A percentile compares a stretch with the other conserved stretches of the same genome.
Conservation (phyloP, 1,140 invertebrate species). For the Triops longicaudatus region DNA sequence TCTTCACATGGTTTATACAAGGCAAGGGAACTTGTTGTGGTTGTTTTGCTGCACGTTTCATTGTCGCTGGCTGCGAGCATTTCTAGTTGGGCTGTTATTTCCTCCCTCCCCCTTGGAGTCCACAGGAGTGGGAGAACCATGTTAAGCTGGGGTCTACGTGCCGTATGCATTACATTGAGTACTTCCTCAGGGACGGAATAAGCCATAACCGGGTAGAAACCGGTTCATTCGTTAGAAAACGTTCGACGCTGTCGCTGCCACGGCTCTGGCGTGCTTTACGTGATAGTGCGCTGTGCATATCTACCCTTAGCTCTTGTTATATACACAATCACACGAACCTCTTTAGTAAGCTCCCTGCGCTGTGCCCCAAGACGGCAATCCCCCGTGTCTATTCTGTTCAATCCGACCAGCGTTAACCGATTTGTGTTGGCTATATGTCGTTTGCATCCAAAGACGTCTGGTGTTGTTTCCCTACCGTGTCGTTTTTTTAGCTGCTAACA, state of each 20-base stretch:
- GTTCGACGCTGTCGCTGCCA: not conserved
- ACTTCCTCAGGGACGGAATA: conserved; percentile 3
- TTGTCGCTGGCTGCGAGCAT: no score
- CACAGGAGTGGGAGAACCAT: not conserved
- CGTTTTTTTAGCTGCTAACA: not conserved
- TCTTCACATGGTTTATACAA: no score
- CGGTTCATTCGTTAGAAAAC: not conserved
- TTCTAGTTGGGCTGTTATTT: not conserved
- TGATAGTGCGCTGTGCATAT: not conserved
- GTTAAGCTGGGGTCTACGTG: not conserved
- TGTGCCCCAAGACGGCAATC: not conserved
- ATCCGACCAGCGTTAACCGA: not conserved
- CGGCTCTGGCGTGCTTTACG: not conserved
- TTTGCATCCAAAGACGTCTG: not conserved
- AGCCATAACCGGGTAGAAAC: conserved; percentile 5
- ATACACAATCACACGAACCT: not conserved
- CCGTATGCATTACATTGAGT: not conserved
- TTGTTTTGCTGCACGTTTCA: no score
- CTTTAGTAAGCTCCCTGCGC: not conserved
- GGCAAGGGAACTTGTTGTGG: no score
- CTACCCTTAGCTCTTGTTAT: not conserved
- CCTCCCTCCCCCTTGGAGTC: not conserved
- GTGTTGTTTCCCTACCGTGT: not conserved
- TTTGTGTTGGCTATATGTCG: not conserved
- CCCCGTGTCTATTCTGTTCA: not conserved